Base-by-base conservation (phyloP, 2,797 vertebrate species). In the Columba guinea region DNA sequence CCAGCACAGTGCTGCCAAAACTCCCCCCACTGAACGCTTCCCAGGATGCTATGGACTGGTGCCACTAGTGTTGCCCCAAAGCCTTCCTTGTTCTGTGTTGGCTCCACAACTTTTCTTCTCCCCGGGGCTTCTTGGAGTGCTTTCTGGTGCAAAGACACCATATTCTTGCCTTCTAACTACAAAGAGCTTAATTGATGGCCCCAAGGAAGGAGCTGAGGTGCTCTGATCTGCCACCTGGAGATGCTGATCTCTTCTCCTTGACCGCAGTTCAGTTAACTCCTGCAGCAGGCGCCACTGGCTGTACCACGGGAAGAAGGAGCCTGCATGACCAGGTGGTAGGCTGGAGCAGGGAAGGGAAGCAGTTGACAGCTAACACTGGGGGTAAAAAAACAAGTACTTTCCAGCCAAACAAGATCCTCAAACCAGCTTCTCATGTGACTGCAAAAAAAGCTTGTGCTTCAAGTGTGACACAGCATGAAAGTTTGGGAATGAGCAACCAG, bases 11-110 rank as follows among this genome's bases (percentile, higher is more conserved):
- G 44, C 48, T 84, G 58, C 23, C 62, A 78, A 58, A 94, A 78
- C 1, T 2, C 9, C 22, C 9, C 30, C 7, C 46, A 48, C 11
- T 0, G 4, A 88, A 56, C 0, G 1, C 16, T 55, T 62, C 46
- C 37, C 37, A 18, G 24, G 10, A 22, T 73, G 58, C 30, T 59
- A 26, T 11, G 34, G 24, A 81, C 60, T 44, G 0, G 1, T 48
- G 80, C 76, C 82, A 73, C 37, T 6, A n/a, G 18, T 6, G 12
- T 4, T 81, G 79, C 73, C 68, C n/a, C 39, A 34, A 84, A 91
- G 73, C 24, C 18, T 69, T 93, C 67, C 94, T 76, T 79, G 12
- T 59, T 65, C 65, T 32, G 67, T 48, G 88, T 76, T 83, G 73
- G 65, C 55, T 73, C 27, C 30, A 67, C 4, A 30, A 28, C 27